These are phyloP conservation scores for Acrossocheilus wenchowensis DNA, from an alignment of 2,797 vertebrate species.

Conservation along the genomic window DNA sequence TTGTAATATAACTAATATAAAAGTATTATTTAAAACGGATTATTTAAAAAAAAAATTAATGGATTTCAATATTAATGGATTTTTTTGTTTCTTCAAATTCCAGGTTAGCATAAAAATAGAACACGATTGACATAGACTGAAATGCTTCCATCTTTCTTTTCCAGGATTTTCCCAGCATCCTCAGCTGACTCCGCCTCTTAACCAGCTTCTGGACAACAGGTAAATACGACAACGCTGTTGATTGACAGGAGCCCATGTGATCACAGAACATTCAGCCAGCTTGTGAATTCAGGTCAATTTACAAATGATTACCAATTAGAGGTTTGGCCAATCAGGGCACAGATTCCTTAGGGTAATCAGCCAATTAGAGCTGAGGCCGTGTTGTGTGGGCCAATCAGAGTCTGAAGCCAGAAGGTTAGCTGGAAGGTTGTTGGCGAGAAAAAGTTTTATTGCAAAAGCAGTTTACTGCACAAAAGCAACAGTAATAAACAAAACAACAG, in stretches of 20 bases:
- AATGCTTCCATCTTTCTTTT: not conserved
- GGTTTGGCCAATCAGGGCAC: not conserved
- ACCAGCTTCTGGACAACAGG: not conserved
- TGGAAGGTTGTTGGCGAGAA: not conserved
- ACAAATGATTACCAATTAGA: not conserved
- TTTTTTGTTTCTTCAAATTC: not conserved
- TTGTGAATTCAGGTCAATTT: not conserved
- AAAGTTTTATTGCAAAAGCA: slow-evolving; percentile 18
- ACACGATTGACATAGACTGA: not conserved
- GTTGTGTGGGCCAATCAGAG: not conserved
- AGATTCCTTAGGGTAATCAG: not conserved
- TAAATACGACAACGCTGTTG: not conserved
- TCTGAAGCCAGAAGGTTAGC: slow-evolving; percentile 19
- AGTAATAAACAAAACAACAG: slow-evolving; percentile 40
- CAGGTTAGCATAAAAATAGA: not conserved
- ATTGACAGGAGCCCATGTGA: not conserved
- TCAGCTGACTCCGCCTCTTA: not conserved
- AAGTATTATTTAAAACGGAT: not conserved
- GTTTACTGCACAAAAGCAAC: slow-evolving; percentile 29
- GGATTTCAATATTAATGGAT: not conserved
- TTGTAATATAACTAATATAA: not conserved
- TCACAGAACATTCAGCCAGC: not conserved
- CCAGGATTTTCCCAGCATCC: not conserved
- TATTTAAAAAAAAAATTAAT: not conserved
- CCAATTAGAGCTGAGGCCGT: not conserved